Percentiles rank a stretch among this genome's conserved stretches.
Evolutionary conservation across 2,797 vertebrate genomes (phyloP).

Genomic region (Lepidocolaptes lacrymiger): DNA sequence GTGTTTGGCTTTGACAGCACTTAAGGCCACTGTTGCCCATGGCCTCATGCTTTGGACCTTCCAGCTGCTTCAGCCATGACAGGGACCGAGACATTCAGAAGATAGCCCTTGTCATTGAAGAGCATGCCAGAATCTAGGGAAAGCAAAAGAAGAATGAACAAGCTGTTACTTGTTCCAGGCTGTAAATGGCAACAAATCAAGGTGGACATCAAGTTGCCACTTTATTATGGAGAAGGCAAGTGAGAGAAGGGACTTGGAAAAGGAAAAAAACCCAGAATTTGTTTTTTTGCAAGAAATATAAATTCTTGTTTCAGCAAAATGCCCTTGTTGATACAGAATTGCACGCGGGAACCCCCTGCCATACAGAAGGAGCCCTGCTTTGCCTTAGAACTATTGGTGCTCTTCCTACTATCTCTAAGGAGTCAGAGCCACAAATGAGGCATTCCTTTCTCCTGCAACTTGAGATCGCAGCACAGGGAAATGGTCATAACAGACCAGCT

Average conservation of each 20-base stretch:
- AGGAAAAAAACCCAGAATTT: background rate
- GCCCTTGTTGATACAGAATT: fast-evolving
- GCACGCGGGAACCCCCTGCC: background rate
- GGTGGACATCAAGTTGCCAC: background rate
- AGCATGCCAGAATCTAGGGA: background rate
- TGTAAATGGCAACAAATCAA: background rate
- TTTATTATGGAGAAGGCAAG: background rate
- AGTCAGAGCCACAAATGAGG: background rate
- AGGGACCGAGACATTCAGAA: background rate
- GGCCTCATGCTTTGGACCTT: background rate
- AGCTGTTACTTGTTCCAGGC: background rate
- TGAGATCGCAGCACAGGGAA: background rate
- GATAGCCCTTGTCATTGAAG: background rate
- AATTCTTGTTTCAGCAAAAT: background rate
- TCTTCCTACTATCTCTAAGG: background rate
- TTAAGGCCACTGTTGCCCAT: background rate
- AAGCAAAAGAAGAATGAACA: background rate
- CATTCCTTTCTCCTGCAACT: background rate
- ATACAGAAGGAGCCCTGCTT: background rate
- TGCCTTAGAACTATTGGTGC: background rate
- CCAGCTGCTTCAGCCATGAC: background rate
- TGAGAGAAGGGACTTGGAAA: background rate
- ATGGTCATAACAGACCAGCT: background rate
- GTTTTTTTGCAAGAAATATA: background rate
- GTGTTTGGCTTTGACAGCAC: background rate